Conservation (phyloP, 2,888 invertebrate genomes). For the Sturmia bella region DNA sequence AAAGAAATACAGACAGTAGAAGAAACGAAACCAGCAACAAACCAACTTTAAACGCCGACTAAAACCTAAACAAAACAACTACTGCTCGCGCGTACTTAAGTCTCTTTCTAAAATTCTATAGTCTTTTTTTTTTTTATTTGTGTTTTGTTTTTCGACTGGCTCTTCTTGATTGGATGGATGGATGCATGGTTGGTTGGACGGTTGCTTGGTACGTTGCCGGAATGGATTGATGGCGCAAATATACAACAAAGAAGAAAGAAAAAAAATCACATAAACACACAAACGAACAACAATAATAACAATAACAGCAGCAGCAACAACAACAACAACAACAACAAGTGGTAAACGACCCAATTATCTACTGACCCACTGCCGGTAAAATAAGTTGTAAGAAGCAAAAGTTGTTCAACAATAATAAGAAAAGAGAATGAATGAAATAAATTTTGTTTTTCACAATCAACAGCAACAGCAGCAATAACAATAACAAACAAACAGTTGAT, state of each 20-base stretch:
- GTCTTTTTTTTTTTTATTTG: too few species aligned
- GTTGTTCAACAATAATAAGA: conserved; percentile 39
- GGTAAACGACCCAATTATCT: conserved; percentile 81
- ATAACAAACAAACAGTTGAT: conserved; percentile 22
- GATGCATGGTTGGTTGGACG: conserved; percentile 26
- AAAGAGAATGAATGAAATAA: conserved; percentile 44
- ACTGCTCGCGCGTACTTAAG: conserved; percentile 40
- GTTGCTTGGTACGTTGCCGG: conserved; percentile 27
- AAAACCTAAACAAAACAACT: conserved; percentile 40
- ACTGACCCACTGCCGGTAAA: conserved; percentile 80
- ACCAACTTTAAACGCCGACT: conserved; percentile 27
- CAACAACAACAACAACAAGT: conserved; percentile 55
- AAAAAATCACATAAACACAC: conserved; percentile 29
- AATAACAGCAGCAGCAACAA: neutral
- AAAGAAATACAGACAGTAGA: conserved; percentile 15
- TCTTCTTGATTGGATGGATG: conserved; percentile 59
- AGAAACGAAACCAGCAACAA: conserved; percentile 35
- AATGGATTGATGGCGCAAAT: conserved; percentile 55
- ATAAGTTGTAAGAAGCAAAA: conserved; percentile 61
- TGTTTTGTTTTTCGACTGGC: conserved; percentile 31
- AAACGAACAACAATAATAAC: conserved; percentile 43
- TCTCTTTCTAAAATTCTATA: conserved; percentile 40
- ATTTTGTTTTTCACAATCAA: conserved; percentile 30
- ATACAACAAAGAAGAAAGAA: conserved; percentile 52
- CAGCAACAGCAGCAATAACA: conserved; percentile 8